Percentiles rank a stretch among this genome's conserved stretches.
phyloP scores from a whole-genome alignment of 2,888 invertebrate genomes.

The Nasonovia ribisnigri region DNA sequence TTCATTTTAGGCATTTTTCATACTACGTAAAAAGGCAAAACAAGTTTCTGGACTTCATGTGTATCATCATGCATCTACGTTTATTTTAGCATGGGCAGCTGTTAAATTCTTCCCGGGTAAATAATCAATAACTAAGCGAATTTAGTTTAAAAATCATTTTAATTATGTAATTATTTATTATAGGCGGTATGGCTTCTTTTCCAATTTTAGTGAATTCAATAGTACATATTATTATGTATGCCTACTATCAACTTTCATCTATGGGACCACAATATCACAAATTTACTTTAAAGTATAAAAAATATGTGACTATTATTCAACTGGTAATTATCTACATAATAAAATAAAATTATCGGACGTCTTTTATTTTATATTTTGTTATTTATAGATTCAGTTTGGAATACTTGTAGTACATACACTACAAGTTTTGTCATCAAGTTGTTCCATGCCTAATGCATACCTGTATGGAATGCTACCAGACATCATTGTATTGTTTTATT shows the following conservation, averaged over 20 bases:
- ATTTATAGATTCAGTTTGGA: slow-evolving; percentile 77
- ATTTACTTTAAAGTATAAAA: slow-evolving; percentile 75
- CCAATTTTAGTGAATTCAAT: slow-evolving; percentile 77
- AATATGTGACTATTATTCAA: slow-evolving; percentile 75
- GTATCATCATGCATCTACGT: slow-evolving; percentile 79
- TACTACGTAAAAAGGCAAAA: slow-evolving; percentile 78
- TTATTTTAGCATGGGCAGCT: slow-evolving; percentile 75
- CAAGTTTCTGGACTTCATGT: slow-evolving; percentile 81
- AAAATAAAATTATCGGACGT: not conserved
- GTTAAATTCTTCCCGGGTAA: slow-evolving; percentile 78
- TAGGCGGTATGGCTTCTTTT: slow-evolving; percentile 79
- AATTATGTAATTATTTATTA: slow-evolving; percentile 66
- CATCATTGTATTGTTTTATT: slow-evolving; percentile 77
- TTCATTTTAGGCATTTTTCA: slow-evolving; percentile 74
- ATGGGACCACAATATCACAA: slow-evolving; percentile 74
- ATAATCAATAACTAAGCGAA: not conserved
- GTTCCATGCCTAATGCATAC: slow-evolving; percentile 54
- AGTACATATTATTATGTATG: slow-evolving; percentile 83
- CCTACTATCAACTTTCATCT: slow-evolving; percentile 79
- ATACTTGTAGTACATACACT: slow-evolving; percentile 73
- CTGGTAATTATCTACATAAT: slow-evolving; percentile 73
- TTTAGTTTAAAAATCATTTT: slow-evolving; percentile 3
- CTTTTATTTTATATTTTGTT: slow-evolving; percentile 59
- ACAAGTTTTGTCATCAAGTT: slow-evolving; percentile 53
- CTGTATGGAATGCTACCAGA: slow-evolving; percentile 72